phyloP scores from a whole-genome alignment of 2,888 invertebrate species.

The Andrena marginata region DNA sequence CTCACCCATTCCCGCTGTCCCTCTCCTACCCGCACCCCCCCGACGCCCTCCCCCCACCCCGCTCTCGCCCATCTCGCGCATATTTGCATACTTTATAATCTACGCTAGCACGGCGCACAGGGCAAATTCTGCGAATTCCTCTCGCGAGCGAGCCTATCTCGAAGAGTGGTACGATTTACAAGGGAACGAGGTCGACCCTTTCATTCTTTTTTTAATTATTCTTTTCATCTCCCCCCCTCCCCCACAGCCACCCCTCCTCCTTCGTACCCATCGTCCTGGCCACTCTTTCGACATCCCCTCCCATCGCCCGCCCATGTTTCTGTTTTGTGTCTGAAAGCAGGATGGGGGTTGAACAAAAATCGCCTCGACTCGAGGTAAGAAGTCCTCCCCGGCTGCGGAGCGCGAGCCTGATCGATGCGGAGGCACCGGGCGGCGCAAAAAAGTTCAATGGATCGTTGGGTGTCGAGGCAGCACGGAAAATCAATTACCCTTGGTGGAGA shows the following conservation, averaged over 20 bases:
- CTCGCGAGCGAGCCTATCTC: constrained; percentile 63
- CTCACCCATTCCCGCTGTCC: constrained; percentile 45
- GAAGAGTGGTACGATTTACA: constrained; percentile 60
- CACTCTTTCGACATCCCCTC: background rate
- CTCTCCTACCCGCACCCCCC: background rate
- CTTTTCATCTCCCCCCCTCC: background rate
- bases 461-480: constrained; percentile 69
- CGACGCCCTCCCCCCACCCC: constrained; percentile 6
- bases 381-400: constrained; percentile 44
- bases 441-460: constrained; percentile 65
- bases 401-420: constrained; percentile 62
- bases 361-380: constrained; percentile 53
- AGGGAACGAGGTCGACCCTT: constrained; percentile 50
- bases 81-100: constrained; percentile 76
- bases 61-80: constrained; percentile 52
- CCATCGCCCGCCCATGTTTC: constrained; percentile 7
- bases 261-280: constrained; percentile 7
- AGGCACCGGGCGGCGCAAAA: constrained; percentile 40
- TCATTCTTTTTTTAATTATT: constrained; percentile 57
- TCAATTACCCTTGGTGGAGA: constrained; percentile 66
- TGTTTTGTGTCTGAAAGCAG: constrained; percentile 8
- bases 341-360: constrained; percentile 50
- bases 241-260: background rate
- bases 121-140: constrained; percentile 67
- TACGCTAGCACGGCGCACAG: constrained; percentile 30